Conservation (phyloP, 2,797 vertebrate species). For the Okamejei kenojei region DNA sequence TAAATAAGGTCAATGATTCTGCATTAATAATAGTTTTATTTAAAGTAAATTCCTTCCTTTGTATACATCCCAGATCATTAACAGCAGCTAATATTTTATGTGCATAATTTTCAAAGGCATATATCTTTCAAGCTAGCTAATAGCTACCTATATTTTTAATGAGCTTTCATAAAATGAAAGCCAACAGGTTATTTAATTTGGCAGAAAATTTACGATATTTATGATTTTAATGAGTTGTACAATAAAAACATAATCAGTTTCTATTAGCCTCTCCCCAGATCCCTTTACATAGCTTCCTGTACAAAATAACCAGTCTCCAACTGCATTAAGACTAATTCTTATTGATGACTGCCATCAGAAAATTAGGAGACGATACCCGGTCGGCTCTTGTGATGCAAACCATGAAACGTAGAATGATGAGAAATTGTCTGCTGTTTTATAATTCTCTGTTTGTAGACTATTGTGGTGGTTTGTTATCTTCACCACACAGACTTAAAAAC, state of each 20-base stretch:
- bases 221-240: conserved; percentile 56
- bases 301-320: conserved; percentile 47
- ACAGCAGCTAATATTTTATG: conserved; percentile 29
- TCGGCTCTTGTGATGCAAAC: conserved; percentile 47
- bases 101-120: conserved; percentile 25
- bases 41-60: not conserved
- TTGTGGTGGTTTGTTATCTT: conserved; percentile 22
- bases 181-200: conserved; percentile 58
- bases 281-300: conserved; percentile 52
- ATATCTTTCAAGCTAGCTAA: conserved; percentile 20
- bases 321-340: conserved; percentile 56
- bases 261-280: conserved; percentile 52
- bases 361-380: conserved; percentile 52
- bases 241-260: conserved; percentile 59
- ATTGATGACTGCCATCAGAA: conserved; percentile 53
- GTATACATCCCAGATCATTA: not conserved
- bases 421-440: conserved; percentile 41
- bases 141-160: conserved; percentile 38
- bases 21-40: not conserved
- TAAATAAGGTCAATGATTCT: conserved; percentile 22
- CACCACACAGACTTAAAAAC: not conserved
- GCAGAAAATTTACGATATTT: conserved; percentile 57
- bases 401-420: conserved; percentile 47
- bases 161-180: conserved; percentile 39
- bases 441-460: conserved; percentile 39